Base-by-base conservation (phyloP, 2,113 vertebrate species). In the Meriones unguiculatus region DNA sequence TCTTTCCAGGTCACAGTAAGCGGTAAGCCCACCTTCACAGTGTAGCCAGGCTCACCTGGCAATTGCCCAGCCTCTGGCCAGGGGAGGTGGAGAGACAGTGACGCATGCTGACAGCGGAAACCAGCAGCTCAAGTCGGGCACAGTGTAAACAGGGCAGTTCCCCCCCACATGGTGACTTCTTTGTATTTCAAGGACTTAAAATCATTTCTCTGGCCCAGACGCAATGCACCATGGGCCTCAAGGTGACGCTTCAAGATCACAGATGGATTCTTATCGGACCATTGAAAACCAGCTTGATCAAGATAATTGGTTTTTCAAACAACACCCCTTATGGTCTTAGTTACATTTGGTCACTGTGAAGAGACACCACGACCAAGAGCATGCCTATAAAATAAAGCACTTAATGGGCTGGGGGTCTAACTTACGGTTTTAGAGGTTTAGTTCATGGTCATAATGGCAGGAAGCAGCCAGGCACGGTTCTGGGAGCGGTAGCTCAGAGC, bases 111-210 rank as follows among this genome's bases (percentile, higher is more conserved):
- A 38, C 2, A 20, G 5, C 15, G 14, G 38, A 41, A 75, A 4
- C 11, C 2, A 0, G 32, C 4, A 54, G 25, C 10, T 52, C 57
- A n/a, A 0, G 32, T 20, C 20, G 9, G n/a, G 57, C 35, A 38
- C 28, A 4, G 8, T 18, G 2, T 32, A 5, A 67, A 5, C 24
- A 85, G 18, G 69, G 38, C 4, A 54, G 70, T 30, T 17, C 22
- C 38, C 7, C 2, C 24, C 0, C 59, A 28, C 0, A 6, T 9
- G 11, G 35, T 0, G 52, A 38, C n/a, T 59, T 12, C 8, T 4
- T 2, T 18, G 7, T 30, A 6, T 22, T 2, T 1, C 7, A 41
- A 64, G 38, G 5, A 4, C 59, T 46, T 72, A 25, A 14, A 50
- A 2, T 32, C 52, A 14, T 77, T 50, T 17, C 69, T 70, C 13